A percentile compares a stretch with the other conserved stretches of the same genome.
Conservation (phyloP, 2,797 vertebrate genomes). For the Xenentodon cancila region DNA sequence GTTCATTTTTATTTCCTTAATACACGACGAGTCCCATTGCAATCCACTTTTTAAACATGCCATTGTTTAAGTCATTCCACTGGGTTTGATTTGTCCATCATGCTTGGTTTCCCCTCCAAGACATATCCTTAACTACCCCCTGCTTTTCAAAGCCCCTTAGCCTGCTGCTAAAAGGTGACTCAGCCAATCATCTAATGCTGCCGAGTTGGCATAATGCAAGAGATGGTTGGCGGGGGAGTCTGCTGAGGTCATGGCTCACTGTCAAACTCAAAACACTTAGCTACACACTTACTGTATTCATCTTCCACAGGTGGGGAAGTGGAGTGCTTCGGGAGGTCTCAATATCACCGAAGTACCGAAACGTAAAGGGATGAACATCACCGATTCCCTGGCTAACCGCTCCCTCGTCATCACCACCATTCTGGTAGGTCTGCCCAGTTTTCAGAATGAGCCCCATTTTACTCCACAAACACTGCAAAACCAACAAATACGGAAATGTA, state of each 20-base stretch:
- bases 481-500: background rate
- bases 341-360: conserved; percentile 95
- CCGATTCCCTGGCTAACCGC: conserved; percentile 95
- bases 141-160: conserved; percentile 40
- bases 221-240: conserved; percentile 44
- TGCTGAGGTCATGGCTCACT: conserved; percentile 58
- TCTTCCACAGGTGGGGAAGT: conserved; percentile 91
- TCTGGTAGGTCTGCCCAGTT: conserved; percentile 84
- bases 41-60: background rate
- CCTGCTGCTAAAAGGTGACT: conserved; percentile 60
- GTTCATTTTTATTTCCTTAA: background rate
- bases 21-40: background rate
- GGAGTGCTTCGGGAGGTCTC: conserved; percentile 92
- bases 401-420: conserved; percentile 96
- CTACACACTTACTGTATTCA: conserved; percentile 49
- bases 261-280: conserved; percentile 55
- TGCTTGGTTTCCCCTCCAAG: conserved; percentile 34
- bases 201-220: conserved; percentile 63
- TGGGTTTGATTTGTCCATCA: conserved; percentile 38
- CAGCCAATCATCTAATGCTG: conserved; percentile 78
- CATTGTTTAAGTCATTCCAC: background rate
- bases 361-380: conserved; percentile 95
- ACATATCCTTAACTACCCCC: conserved; percentile 17
- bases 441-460: background rate
- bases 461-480: background rate